phyloP scores from a whole-genome alignment of 2,888 invertebrate species.

The Stomorhina lunata region DNA sequence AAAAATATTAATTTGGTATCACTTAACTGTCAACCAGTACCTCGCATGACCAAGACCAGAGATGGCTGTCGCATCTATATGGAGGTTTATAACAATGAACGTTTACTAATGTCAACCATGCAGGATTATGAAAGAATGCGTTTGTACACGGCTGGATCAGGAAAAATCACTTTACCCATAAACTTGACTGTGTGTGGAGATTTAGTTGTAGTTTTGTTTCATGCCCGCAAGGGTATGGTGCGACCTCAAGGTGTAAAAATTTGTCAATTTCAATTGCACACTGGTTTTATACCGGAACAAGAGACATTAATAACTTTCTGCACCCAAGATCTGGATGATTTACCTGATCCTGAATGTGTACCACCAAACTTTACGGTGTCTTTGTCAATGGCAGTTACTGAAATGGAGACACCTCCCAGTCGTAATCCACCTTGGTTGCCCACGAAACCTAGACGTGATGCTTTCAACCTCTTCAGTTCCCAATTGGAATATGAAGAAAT shows the following conservation, averaged over 20 bases:
- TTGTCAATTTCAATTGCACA: slow-evolving; percentile 92
- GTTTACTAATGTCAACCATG: slow-evolving; percentile 88
- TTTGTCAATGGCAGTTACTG: slow-evolving; percentile 86
- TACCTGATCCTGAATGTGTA: slow-evolving; percentile 86
- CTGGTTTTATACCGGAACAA: slow-evolving; percentile 89
- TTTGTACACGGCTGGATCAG: slow-evolving; percentile 77
- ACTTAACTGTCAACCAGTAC: slow-evolving; percentile 92
- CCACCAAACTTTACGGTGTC: slow-evolving; percentile 86
- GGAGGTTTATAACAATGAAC: slow-evolving; percentile 94
- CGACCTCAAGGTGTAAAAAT: slow-evolving; percentile 91
- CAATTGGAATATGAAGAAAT: slow-evolving; percentile 91
- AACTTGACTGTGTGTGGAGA: slow-evolving; percentile 92
- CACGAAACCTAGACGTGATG: slow-evolving; percentile 82
- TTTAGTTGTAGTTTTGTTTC: slow-evolving; percentile 89
- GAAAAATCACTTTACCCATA: slow-evolving; percentile 84
- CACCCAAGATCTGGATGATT: slow-evolving; percentile 89
- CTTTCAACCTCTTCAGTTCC: slow-evolving; percentile 85
- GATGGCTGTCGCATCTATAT: slow-evolving; percentile 97
- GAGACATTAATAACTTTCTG: slow-evolving; percentile 88
- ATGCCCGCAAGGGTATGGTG: slow-evolving; percentile 90
- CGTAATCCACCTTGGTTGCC: slow-evolving; percentile 89
- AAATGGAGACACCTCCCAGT: slow-evolving; percentile 84
- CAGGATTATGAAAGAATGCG: slow-evolving; percentile 95
- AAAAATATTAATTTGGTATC: slow-evolving; percentile 90
- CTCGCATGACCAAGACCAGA: slow-evolving; percentile 94